phyloP scores from a whole-genome alignment of 2,797 vertebrate genomes.

The Poecilia gillii region DNA sequence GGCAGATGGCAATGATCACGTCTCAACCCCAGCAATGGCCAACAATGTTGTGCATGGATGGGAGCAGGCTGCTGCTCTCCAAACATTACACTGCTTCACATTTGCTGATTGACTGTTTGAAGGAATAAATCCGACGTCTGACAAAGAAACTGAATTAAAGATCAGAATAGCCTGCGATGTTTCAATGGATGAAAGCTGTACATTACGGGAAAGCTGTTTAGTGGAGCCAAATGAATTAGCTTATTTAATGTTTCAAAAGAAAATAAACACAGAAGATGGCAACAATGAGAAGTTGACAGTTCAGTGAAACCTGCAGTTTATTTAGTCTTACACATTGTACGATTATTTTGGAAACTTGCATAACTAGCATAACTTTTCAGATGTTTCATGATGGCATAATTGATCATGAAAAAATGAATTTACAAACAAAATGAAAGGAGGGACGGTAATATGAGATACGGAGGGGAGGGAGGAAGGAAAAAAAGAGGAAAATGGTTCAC shows the following conservation, averaged over 20 bases:
- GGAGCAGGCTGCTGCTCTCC: background rate
- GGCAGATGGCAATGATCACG: background rate
- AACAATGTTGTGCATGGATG: background rate
- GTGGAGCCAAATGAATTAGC: background rate
- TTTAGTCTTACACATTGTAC: background rate
- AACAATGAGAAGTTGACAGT: background rate
- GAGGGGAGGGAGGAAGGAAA: constrained; percentile 9
- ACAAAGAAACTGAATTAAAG: background rate
- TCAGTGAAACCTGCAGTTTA: background rate
- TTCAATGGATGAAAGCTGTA: background rate
- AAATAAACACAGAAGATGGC: background rate
- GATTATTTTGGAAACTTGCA: background rate
- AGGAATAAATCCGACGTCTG: background rate
- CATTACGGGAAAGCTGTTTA: background rate
- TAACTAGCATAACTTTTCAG: constrained; percentile 3
- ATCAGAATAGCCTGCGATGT: background rate
- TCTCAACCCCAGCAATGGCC: background rate
- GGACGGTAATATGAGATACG: constrained; percentile 12
- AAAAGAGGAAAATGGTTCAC: constrained; percentile 47
- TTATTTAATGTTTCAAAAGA: background rate
- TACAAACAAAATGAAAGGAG: constrained; percentile 28
- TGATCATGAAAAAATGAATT: background rate
- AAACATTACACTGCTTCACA: background rate
- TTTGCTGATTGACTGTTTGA: background rate
- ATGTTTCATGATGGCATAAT: background rate